phyloP scores from a whole-genome alignment of 2,113 vertebrate species.

The Procavia capensis region DNA sequence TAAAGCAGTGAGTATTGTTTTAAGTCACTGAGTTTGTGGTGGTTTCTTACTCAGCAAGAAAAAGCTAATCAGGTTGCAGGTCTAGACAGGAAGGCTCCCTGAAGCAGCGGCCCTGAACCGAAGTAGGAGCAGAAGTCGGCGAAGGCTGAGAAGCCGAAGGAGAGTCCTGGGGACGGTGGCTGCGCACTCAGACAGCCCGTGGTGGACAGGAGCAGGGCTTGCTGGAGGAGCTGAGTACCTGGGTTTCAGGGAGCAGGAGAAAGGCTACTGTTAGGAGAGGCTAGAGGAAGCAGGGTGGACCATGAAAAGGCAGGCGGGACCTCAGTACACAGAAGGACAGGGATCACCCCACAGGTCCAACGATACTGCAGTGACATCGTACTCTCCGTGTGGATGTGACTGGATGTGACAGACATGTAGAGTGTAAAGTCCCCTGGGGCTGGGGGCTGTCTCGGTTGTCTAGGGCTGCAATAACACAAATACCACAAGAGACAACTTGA shows the following conservation, averaged over 20 bases:
- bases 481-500: too few relatives aligned
- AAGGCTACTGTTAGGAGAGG: background rate
- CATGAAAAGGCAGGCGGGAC: background rate
- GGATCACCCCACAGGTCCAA: background rate
- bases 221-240: background rate
- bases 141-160: background rate
- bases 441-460: background rate
- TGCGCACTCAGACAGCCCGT: background rate
- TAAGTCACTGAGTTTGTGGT: background rate
- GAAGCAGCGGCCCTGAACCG: background rate
- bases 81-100: background rate
- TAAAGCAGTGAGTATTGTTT: rapidly evolving
- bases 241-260: background rate
- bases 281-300: background rate
- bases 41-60: background rate
- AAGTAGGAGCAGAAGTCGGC: background rate
- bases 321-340: too few relatives aligned
- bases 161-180: background rate
- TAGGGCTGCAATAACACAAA: too few relatives aligned
- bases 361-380: background rate
- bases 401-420: background rate
- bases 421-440: background rate
- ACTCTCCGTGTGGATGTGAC: background rate
- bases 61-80: background rate
- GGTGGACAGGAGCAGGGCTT: rapidly evolving